Evolutionary conservation across 2,113 vertebrate species (phyloP).

Genomic region (Rhegmatorhina hoffmannsi): DNA sequence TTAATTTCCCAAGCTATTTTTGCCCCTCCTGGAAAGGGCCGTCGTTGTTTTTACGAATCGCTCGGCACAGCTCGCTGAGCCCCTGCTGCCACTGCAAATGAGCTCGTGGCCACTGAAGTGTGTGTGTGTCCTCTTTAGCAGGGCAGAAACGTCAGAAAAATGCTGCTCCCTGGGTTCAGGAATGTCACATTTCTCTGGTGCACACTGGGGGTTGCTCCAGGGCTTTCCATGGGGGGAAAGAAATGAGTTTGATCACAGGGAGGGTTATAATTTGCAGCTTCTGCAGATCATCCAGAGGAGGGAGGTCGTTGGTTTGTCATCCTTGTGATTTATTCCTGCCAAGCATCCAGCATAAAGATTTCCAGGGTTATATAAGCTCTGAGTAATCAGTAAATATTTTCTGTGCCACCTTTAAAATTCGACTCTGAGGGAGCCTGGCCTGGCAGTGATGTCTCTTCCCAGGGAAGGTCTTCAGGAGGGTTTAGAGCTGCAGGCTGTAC

Average conservation of each 20-base stretch:
- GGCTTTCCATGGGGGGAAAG: neutral
- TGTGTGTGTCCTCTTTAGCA: neutral
- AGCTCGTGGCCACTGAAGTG: neutral
- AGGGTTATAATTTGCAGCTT: conserved; percentile 11
- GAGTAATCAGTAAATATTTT: conserved; percentile 29
- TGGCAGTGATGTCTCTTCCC: neutral
- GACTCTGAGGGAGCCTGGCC: neutral
- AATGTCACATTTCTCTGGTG: neutral
- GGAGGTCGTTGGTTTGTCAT: conserved; percentile 16
- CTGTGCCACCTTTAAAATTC: neutral
- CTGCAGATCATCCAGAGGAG: neutral
- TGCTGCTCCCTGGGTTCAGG: neutral
- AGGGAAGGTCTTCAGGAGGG: neutral
- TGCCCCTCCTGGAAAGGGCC: neutral
- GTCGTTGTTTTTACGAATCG: accelerated
- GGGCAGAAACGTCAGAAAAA: neutral
- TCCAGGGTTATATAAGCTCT: conserved; percentile 28
- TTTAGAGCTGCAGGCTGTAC: neutral
- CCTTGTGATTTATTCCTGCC: neutral
- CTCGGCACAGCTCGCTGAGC: accelerated
- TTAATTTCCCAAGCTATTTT: neutral
- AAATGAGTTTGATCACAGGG: neutral
- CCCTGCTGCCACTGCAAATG: neutral
- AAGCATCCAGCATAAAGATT: neutral
- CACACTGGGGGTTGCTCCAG: neutral